Conservation (phyloP, 2,113 vertebrate species). For the Grus americana region DNA sequence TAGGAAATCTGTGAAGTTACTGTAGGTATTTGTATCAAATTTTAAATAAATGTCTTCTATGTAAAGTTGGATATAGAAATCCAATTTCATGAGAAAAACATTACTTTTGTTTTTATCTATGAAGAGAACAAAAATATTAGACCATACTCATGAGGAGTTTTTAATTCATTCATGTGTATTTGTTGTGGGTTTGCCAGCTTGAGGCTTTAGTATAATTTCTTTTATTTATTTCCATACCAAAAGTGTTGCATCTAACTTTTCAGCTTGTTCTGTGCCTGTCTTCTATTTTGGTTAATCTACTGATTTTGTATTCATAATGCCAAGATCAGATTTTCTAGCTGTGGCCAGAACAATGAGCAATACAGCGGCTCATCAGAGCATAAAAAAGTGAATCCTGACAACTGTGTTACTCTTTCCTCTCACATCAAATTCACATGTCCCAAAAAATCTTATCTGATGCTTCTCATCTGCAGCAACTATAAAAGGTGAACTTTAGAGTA, state of each 20-base stretch:
- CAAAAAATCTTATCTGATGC: not conserved
- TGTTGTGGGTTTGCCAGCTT: not conserved
- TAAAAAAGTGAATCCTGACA: not conserved
- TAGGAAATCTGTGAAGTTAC: not conserved
- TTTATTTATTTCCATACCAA: not conserved
- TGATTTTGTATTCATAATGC: not conserved
- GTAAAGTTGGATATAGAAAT: not conserved
- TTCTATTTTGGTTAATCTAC: not conserved
- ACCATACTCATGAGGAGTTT: not conserved
- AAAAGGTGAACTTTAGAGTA: not conserved
- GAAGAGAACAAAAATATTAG: not conserved
- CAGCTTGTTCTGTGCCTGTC: not conserved
- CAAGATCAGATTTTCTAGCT: not conserved
- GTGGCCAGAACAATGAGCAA: not conserved
- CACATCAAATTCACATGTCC: not conserved
- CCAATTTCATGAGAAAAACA: accelerated
- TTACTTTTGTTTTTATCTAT: not conserved
- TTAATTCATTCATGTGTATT: not conserved
- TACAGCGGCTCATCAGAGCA: not conserved
- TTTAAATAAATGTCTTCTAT: not conserved
- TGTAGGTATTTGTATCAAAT: accelerated
- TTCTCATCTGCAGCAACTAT: not conserved
- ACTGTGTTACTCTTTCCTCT: not conserved
- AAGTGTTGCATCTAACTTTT: not conserved
- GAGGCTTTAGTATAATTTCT: not conserved